Evolutionary conservation across 1,140 invertebrate genomes (phyloP), one percentile per base, ranked within the genome.

Genomic region (Tetramorium alpestre): DNA sequence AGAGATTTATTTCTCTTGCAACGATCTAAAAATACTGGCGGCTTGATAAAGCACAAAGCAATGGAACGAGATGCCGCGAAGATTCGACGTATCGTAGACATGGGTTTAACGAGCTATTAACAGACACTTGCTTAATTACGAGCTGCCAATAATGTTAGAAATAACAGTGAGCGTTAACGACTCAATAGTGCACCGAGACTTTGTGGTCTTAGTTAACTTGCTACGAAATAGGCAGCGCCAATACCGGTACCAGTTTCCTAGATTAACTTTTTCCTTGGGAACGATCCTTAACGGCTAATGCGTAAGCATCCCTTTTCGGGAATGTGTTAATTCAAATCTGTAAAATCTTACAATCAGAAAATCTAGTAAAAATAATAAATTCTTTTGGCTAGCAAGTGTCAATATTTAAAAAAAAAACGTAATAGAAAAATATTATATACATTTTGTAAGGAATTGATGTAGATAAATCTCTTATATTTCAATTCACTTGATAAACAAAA

Each of bases 41-140:
- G 8, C 25, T 33, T 25, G 54, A 28, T 3, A 22, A 38, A 70
- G 51, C n/a, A 28, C 58, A 70, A 69, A 56, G 33, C 58, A 22
- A 49, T 18, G 75, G 7, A 56, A 58, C 44, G 25, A 13, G 44
- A 51, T 51, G 28, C n/a, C 16, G 18, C 49, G 13, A 41, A 49
- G 49, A 85, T 85, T 84, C 56, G 18, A 80, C 38, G 13, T 38
- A 64, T 67, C 41, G 22, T 28, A 41, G 18, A 60, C 65, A 41
- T 49, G 47, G 28, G 33, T 89, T 91, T 90, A 88, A 90, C 84
- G 81, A 91, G 87, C 65, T 67, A 77, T 88, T 92, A 90, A 88
- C 65, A 54, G 87, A 60, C 85, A 38, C 78, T 76, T 75, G 82
- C 64, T 89, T 90, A 89, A 91, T 91, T 89, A 89, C 67, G 67